Evolutionary conservation across 2,113 vertebrate species (phyloP), one percentile per base, ranked within the genome.

Genomic region (Vireo altiloquus): DNA sequence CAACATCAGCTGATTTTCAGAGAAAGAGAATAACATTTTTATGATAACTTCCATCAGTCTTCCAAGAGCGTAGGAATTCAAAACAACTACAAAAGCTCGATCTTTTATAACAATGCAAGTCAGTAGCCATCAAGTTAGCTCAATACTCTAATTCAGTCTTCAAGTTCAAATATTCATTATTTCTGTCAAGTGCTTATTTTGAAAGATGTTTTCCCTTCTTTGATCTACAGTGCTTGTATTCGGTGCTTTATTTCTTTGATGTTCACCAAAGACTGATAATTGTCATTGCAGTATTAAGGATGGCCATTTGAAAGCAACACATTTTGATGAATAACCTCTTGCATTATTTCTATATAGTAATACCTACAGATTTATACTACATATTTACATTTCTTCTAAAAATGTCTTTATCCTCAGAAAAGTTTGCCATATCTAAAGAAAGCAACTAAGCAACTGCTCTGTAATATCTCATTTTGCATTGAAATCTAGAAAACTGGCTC

Each of bases 1-100:
- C 56, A 94, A 77, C 94, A 89, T 66, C 66, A 80, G 63, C 66
- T 94, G 90, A 94, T 91, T 95, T 89, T 79, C 91, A 64, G n/a
- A 71, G 69, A 37, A 1, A 28, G 35, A 77, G 23, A 91, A 79
- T 50, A 84, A 61, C 4, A 42, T 57, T 92, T 91, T 85, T 80
- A 83, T 35, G 33, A 24, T 70, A 83, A 92, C 33, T 75, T 83
- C 21, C 52, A 69, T 28, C 33, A 85, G n/a, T 11, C 57, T 82
- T 37, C 49, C 61, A 68, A 61, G 19, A 57, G 46, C 11, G 6
- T 1, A 80, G n/a, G n/a, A 76, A 84, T 60, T 80, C 57, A 72
- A 85, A 95, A 84, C 28, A 78, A 49, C 46, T 69, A 89, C 44
- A 79, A 89, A 95, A 90, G 75, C 44, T 91, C 49, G 15, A 4